phyloP scores from a whole-genome alignment of 2,113 vertebrate genomes.

The Carassius auratus region DNA sequence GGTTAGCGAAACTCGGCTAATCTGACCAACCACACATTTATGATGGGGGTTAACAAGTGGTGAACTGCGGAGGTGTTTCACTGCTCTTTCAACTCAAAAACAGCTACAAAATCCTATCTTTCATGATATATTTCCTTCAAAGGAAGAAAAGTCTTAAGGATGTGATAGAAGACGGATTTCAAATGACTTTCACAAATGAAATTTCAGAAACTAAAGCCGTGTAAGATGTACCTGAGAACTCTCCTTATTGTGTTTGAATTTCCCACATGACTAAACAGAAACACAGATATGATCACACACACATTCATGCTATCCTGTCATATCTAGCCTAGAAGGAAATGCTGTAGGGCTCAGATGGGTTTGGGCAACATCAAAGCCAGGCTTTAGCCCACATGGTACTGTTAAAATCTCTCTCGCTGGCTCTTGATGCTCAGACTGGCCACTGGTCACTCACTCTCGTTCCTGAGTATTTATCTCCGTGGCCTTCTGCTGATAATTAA shows the following conservation, averaged over 20 bases:
- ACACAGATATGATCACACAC: neutral
- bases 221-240: neutral
- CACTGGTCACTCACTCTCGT: constrained; percentile 55
- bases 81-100: too few species aligned
- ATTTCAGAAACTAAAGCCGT: neutral
- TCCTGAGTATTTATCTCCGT: constrained; percentile 69
- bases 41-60: neutral
- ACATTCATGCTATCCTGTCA: constrained; percentile 45
- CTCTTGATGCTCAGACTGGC: constrained; percentile 51
- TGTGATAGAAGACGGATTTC: neutral
- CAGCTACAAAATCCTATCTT: neutral
- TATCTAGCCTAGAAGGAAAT: constrained; percentile 65
- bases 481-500: constrained; percentile 75
- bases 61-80: neutral
- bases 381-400: constrained; percentile 54
- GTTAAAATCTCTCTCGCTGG: constrained; percentile 47
- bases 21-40: neutral
- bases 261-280: neutral
- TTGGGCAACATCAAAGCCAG: constrained; percentile 62
- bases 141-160: neutral
- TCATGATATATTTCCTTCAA: neutral
- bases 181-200: neutral
- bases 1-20: too few species aligned
- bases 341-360: constrained; percentile 60
- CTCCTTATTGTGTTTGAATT: neutral